Percentiles rank a stretch among this genome's conserved stretches.
Conservation (phyloP, 2,888 invertebrate species). For the Lithosia quadra region DNA sequence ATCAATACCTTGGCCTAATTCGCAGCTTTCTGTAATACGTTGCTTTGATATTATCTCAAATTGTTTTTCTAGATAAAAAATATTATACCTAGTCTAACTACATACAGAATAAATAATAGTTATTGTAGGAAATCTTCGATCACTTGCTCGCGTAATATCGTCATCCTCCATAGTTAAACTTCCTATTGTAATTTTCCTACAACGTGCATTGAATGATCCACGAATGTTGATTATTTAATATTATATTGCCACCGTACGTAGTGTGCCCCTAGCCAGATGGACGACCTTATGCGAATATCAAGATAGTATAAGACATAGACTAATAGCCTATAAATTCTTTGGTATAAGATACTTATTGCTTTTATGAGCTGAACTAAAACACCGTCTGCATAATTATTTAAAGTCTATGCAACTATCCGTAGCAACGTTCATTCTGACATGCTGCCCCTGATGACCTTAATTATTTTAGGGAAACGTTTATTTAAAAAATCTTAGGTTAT, state of each 20-base stretch:
- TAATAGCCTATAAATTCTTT: no score
- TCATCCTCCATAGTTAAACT: no score
- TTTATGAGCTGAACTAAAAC: background rate
- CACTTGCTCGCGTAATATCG: conserved; percentile 29
- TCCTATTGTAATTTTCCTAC: conserved; percentile 57
- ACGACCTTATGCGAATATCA: conserved; percentile 14
- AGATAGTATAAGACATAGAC: no score
- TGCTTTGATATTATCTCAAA: conserved; percentile 13
- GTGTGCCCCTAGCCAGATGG: no score
- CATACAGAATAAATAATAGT: background rate
- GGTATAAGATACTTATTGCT: no score
- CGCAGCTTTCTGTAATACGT: conserved; percentile 17
- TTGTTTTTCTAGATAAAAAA: conserved; percentile 18
- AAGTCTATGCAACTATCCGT: no score
- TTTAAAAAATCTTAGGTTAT: no score
- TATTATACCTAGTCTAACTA: background rate
- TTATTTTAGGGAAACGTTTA: no score
- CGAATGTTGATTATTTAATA: conserved; percentile 45
- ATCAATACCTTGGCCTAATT: conserved; percentile 56
- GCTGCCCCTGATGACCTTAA: no score
- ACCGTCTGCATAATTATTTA: background rate
- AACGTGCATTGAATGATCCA: conserved; percentile 38
- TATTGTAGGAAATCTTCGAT: background rate
- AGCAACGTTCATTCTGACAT: no score
- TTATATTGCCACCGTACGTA: conserved; percentile 41